phyloP scores from a whole-genome alignment of 2,888 invertebrate genomes.

The Eilema sororculum region DNA sequence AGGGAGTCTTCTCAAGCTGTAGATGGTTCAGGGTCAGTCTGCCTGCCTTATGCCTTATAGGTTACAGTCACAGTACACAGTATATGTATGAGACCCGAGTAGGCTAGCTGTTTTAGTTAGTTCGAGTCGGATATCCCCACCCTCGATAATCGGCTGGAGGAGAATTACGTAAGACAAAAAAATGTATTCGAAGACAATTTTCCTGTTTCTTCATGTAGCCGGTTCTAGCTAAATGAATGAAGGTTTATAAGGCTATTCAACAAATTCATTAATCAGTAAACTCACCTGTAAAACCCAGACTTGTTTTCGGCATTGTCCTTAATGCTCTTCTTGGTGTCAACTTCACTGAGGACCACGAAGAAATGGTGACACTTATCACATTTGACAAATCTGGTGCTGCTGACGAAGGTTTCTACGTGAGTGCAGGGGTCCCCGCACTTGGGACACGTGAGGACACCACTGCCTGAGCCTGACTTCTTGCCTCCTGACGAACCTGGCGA shows the following conservation, averaged over 20 bases:
- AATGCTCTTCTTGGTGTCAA: slow-evolving; percentile 94
- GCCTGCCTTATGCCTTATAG: no score
- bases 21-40: no score
- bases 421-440: slow-evolving; percentile 99
- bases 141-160: no score
- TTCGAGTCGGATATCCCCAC: no score
- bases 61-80: no score
- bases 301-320: slow-evolving; percentile 93
- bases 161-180: no score
- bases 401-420: slow-evolving; percentile 98
- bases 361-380: slow-evolving; percentile 99
- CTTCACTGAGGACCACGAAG: slow-evolving; percentile 97
- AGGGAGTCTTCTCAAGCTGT: no score
- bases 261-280: background rate
- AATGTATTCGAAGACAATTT: no score
- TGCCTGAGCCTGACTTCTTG: slow-evolving; percentile 89
- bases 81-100: no score
- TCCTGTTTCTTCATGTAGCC: no score
- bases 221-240: no score
- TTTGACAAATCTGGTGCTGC: slow-evolving; percentile 98
- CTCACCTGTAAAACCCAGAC: slow-evolving; percentile 88
- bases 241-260: background rate
- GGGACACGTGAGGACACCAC: slow-evolving; percentile 93
- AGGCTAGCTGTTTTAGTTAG: no score
- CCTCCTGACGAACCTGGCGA: slow-evolving; percentile 76